phyloP scores from a whole-genome alignment of 53 echinoderm and acorn worm genomes.

The Holothuria leucospilota region DNA sequence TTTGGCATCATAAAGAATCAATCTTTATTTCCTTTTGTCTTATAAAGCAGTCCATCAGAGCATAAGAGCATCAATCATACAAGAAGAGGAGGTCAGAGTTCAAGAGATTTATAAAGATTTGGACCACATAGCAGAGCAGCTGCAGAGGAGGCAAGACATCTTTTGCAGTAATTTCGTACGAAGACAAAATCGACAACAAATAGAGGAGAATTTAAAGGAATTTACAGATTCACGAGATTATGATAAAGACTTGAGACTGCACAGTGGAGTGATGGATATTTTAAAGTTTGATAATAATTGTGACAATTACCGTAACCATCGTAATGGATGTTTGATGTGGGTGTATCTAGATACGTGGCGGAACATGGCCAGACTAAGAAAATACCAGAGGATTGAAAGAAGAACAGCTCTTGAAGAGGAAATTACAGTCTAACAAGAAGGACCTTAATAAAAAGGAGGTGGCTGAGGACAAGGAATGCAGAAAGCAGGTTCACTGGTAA shows the following conservation, averaged over 20 bases:
- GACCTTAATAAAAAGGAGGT: too few relatives aligned
- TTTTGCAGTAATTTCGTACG: constrained; percentile 66
- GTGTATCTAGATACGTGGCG: constrained; percentile 80
- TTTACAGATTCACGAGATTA: constrained; percentile 62
- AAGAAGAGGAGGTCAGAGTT: constrained; percentile 40
- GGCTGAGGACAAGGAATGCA: too few relatives aligned
- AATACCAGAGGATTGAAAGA: constrained; percentile 51
- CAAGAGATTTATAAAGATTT: constrained; percentile 59
- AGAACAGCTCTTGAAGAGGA: neutral
- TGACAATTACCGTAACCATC: constrained; percentile 6
- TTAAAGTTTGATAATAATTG: constrained; percentile 73
- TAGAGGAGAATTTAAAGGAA: constrained; percentile 63
- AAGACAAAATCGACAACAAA: constrained; percentile 43
- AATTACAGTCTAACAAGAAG: neutral
- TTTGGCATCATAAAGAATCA: neutral
- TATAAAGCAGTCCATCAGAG: neutral
- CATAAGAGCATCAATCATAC: neutral
- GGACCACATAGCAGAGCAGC: constrained; percentile 59
- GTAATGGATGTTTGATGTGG: constrained; percentile 93
- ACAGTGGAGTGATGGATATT: constrained; percentile 69
- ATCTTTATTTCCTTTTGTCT: neutral
- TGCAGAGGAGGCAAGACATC: constrained; percentile 76
- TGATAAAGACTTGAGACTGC: constrained; percentile 70
- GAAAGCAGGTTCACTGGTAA: too few relatives aligned
- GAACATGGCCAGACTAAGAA: constrained; percentile 65